Base-by-base conservation (phyloP, 2,888 invertebrate genomes). In the Patella pellucida region DNA sequence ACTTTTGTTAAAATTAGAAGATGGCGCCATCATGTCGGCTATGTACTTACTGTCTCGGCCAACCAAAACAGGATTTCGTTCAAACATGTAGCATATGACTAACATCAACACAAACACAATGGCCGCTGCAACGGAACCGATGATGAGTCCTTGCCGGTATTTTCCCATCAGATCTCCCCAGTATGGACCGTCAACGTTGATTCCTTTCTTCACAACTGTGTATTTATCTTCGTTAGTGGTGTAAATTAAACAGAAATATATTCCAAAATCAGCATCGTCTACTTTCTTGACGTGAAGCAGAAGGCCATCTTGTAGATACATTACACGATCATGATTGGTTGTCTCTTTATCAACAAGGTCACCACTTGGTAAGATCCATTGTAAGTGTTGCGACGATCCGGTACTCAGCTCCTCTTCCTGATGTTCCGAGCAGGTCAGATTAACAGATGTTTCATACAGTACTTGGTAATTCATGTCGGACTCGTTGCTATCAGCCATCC, bases 191-290 rank as follows among this genome's bases (percentile, higher is more conserved):
- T 76, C 50, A 2, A 77, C 31, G 71, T 79, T 79, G 73, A 79
- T 52, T 14, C 77, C 75, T 52, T 77, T 76, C 27, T 70, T 70
- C 7, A 74, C 50, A 0, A 69, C 73, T 7, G 41, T 27, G 69
- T 68, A 77, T 16, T 68, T 31, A 15, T 50, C 19, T 16, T 1
- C 15, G 2, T 19, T 14, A 3, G 23, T 9, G 41, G 19, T 31
- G 56, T 74, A 52, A 3, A 83, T 52, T 7, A 86, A 56, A 72
- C 86, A 86, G 76, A 78, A 81, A 71, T 86, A 86, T 27, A 80
- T 56, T 1, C 86, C 86, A 68, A 85, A 86, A 76, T 86, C 85
- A 15, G 73, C 74, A 69, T 86, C 86, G 31, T 81, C 77, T 14
- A 84, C 81, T n/a, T 75, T 76, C 1, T 79, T 76, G 19, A 86